phyloP scores from a whole-genome alignment of 2,888 invertebrate species.

The Chrysina gloriosa region DNA sequence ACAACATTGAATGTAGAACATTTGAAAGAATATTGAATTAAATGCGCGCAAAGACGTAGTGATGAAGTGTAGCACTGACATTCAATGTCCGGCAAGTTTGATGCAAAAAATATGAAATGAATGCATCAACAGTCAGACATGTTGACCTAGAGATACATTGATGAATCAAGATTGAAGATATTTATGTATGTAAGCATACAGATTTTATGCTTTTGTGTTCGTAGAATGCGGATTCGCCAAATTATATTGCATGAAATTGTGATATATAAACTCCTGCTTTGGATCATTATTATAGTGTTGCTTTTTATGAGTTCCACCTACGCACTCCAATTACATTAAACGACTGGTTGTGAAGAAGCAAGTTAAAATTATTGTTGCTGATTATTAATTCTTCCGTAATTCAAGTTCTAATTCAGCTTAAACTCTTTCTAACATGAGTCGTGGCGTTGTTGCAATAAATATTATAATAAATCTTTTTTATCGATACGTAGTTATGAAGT shows the following conservation, averaged over 20 bases:
- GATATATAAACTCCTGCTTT: neutral
- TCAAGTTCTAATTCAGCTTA: no score
- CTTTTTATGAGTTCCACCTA: neutral
- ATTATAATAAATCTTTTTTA: no score
- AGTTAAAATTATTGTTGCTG: no score
- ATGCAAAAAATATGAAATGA: neutral
- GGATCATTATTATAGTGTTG: neutral
- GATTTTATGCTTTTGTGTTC: neutral
- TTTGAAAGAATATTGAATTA: conserved; percentile 5
- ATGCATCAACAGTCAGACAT: conserved; percentile 19
- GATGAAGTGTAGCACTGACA: conserved; percentile 29
- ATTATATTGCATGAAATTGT: neutral
- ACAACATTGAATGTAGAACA: conserved; percentile 3
- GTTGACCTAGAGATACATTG: conserved; percentile 27
- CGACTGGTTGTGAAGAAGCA: no score
- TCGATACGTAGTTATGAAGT: no score
- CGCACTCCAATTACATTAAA: neutral
- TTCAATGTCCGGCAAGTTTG: conserved; percentile 22
- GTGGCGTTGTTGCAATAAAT: no score
- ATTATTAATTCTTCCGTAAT: no score
- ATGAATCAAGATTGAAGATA: neutral
- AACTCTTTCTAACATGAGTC: no score
- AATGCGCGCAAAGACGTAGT: neutral
- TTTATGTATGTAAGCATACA: neutral
- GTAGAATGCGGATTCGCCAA: conserved; percentile 21